These are phyloP conservation scores for Trissoscelio sp. DNA, from an alignment of 2,888 invertebrate genomes.

Conservation along the genomic window DNA sequence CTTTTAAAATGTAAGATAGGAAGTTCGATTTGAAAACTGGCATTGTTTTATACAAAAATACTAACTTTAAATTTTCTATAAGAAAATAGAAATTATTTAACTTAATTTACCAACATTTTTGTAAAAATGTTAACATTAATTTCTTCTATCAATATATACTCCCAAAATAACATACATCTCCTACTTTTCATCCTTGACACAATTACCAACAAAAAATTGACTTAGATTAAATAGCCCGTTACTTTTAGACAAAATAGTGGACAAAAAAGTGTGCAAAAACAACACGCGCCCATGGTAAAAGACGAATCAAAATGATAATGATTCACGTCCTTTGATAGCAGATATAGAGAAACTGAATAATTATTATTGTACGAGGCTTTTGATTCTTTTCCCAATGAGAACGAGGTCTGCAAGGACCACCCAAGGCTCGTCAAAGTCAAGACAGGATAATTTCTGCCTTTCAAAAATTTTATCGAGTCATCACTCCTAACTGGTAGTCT, in stretches of 20 bases:
- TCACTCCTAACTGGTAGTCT: constrained; percentile 83
- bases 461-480: constrained; percentile 82
- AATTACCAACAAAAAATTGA: background rate
- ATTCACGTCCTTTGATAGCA: constrained; percentile 53
- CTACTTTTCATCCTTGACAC: constrained; percentile 18
- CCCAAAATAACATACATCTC: background rate
- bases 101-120: no score
- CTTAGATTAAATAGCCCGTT: constrained; percentile 53
- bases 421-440: constrained; percentile 77
- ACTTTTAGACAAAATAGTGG: constrained; percentile 23
- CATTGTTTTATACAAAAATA: no score
- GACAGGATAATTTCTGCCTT: constrained; percentile 81
- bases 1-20: no score
- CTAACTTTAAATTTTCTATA: no score
- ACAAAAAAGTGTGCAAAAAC: constrained; percentile 42
- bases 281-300: constrained; percentile 36
- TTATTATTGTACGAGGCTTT: constrained; percentile 66
- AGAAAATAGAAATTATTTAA: no score
- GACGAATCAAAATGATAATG: constrained; percentile 55
- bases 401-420: constrained; percentile 76
- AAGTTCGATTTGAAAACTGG: no score
- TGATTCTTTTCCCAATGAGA: constrained; percentile 53
- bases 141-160: no score
- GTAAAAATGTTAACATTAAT: no score
- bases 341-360: constrained; percentile 64